Evolutionary conservation across 1,140 invertebrate species (phyloP).

Genomic region (Drosophila dunni): DNA sequence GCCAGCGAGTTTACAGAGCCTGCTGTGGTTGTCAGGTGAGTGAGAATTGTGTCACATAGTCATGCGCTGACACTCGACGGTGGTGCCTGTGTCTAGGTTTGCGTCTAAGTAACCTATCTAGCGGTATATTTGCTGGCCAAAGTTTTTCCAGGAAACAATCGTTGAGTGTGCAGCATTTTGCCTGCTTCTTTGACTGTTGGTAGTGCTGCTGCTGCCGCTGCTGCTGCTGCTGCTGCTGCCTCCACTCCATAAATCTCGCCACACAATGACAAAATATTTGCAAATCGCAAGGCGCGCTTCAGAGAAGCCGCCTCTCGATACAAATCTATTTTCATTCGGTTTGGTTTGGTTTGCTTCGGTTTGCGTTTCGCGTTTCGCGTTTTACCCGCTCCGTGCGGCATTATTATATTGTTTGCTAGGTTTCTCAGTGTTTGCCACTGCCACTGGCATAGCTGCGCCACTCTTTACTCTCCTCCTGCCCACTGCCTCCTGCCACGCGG

Average conservation of each 20-base stretch:
- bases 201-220: constrained; percentile 22
- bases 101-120: constrained; percentile 49
- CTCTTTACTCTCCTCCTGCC: too few species aligned
- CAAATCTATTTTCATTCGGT: constrained; percentile 79
- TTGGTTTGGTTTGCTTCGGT: constrained; percentile 13
- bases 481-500: background rate
- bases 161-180: constrained; percentile 63
- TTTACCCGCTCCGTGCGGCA: constrained; percentile 50
- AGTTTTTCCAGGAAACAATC: constrained; percentile 81
- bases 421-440: constrained; percentile 10
- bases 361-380: constrained; percentile 13
- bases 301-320: constrained; percentile 83
- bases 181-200: constrained; percentile 46
- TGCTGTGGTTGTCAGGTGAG: constrained; percentile 72
- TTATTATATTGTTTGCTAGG: constrained; percentile 75
- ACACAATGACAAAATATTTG: constrained; percentile 84
- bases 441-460: constrained; percentile 8
- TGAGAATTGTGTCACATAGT: constrained; percentile 83
- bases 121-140: constrained; percentile 79
- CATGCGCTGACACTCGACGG: constrained; percentile 75
- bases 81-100: constrained; percentile 22
- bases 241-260: constrained; percentile 84
- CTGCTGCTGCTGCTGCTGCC: constrained; percentile 49
- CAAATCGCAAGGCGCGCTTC: constrained; percentile 83
- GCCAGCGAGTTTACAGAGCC: constrained; percentile 20